Evolutionary conservation across 2,797 vertebrate species (phyloP), one percentile per base, ranked within the genome.

Genomic region (Tokudaia muenninki): DNA sequence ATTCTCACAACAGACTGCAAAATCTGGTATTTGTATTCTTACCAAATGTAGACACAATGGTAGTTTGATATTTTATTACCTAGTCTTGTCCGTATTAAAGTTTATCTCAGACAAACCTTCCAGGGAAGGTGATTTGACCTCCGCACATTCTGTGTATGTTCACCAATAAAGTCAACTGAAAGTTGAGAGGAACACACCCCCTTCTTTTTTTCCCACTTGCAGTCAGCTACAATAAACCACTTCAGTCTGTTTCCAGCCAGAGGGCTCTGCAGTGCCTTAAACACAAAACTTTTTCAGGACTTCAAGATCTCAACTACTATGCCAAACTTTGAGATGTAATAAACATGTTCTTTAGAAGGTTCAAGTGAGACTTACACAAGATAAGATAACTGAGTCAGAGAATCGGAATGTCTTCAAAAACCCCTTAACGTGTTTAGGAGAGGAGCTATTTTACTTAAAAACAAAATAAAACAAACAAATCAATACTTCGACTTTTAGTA

Each of bases 401-500:
- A 63, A 34, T 16, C 37, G 57, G 74, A 83, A 57, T 77, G 55
- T 55, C 91, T 87, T 95, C 81, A 78, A 70, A 55, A 2, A 3
- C 2, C 41, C 31, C 52, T 84, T 41, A 93, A 80, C 65, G 29
- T 59, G 92, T 95, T 90, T 70, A 92, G 89, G 74, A 26, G 6
- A 44, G 78, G 50, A 0, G 91, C 17, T 55, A 87, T 83, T 91
- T 61, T 41, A 8, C 59, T 84, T 47, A 7, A 44, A 86, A 50
- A n/a, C 11, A 31, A 34, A 65, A 2, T 29, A 57, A 44, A 50
- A 55, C 41, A 47, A 47, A 65, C 65, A n/a, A 1, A 72, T 70
- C 14, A 5, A 97, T 67, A 90, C 16, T 92, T 96, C 88, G 31
- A 6, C 84, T 74, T 55, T 89, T 91, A 44, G 72, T 80, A 83